phyloP scores from a whole-genome alignment of 2,888 invertebrate genomes.

The Phortica okadai region DNA sequence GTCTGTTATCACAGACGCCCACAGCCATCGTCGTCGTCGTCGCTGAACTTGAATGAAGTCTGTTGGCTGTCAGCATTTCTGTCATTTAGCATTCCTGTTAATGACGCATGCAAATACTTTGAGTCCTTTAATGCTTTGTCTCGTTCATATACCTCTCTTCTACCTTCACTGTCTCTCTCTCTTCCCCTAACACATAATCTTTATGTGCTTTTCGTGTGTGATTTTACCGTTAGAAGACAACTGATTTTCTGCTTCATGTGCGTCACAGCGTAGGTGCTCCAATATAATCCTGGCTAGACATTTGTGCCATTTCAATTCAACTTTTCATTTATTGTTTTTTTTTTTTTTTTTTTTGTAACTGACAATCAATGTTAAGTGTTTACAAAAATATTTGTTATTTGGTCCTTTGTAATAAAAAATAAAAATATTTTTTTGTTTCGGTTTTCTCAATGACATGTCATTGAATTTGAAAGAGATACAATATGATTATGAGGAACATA shows the following conservation, averaged over 20 bases:
- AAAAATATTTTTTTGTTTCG: not conserved
- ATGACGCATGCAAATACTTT: constrained; percentile 3
- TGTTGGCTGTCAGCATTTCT: constrained; percentile 16
- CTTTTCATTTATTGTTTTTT: not conserved
- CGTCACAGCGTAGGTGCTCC: not conserved
- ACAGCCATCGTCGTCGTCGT: not conserved
- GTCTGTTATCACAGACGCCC: not conserved
- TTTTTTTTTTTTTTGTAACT: too few species aligned
- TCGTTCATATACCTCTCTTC: too few species aligned
- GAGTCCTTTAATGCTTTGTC: too few species aligned
- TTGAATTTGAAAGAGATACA: not conserved
- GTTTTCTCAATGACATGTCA: not conserved
- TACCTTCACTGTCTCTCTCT: too few species aligned
- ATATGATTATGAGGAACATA: not conserved
- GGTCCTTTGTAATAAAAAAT: not conserved
- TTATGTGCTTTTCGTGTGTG: not conserved
- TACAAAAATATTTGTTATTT: not conserved
- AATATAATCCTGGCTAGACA: not conserved
- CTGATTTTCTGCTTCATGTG: not conserved
- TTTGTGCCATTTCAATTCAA: not conserved
- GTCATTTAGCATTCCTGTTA: not conserved
- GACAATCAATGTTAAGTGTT: not conserved
- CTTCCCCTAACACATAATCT: too few species aligned
- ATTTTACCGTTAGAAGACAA: not conserved
- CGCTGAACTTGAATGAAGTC: not conserved